Conservation (phyloP, 2,888 invertebrate species). For the Sympetrum striolatum region DNA sequence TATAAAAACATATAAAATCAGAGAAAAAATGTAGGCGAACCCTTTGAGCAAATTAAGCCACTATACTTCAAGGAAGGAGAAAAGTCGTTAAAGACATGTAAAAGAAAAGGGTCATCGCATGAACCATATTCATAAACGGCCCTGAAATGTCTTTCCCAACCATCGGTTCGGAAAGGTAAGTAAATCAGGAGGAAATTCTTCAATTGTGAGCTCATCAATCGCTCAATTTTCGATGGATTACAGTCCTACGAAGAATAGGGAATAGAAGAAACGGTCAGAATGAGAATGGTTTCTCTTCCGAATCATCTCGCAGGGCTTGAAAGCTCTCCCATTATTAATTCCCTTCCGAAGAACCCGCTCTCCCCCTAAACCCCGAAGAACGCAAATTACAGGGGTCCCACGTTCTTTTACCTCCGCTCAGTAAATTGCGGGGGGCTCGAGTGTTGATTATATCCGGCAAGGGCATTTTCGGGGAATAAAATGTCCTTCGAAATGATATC, state of each 20-base stretch:
- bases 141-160: not conserved
- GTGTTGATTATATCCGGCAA: conserved; percentile 40
- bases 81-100: too few species aligned
- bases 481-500: conserved; percentile 42
- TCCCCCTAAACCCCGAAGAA: conserved; percentile 22
- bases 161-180: not conserved
- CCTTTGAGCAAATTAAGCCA: too few species aligned
- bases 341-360: not conserved
- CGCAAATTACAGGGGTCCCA: conserved; percentile 37
- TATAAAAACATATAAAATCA: too few species aligned
- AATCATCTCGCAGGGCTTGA: not conserved
- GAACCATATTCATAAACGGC: too few species aligned
- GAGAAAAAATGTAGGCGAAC: too few species aligned
- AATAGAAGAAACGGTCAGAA: not conserved
- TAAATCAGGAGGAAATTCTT: not conserved
- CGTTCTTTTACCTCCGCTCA: conserved; percentile 39
- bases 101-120: not conserved
- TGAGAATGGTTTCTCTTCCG: not conserved
- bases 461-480: conserved; percentile 41
- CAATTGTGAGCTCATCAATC: not conserved
- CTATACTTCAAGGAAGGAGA: too few species aligned
- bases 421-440: conserved; percentile 31
- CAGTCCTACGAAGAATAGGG: conserved; percentile 11
- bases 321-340: conserved; percentile 35
- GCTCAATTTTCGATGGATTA: not conserved